Evolutionary conservation across 1,140 invertebrate genomes (phyloP), one percentile per base, ranked within the genome.

Genomic region (Panagrolaimus sp.): DNA sequence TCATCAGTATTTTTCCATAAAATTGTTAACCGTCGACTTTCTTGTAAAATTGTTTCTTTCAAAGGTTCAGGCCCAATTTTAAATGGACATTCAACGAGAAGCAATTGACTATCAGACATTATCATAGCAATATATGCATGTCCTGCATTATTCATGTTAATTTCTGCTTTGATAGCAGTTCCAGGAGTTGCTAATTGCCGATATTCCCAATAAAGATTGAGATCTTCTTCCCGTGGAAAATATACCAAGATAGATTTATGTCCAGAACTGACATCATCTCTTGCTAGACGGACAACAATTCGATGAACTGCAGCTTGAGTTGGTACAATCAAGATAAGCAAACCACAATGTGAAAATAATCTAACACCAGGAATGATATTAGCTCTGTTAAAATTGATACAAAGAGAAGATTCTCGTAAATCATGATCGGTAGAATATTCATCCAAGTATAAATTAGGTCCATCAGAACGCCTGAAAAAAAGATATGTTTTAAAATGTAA

Each of bases 231-330:
- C 4, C 52, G 15, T 21, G 52, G 52, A 21, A 58, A 58, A 14
- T 58, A 58, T 24, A n/a, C 52, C 52, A 58, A 58, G 17, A 58
- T 58, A 2, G 52, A 58, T 12, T 28, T 21, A 26, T 28, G 21
- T 12, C 52, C 52, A 17, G 21, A 12, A 17, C 4, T n/a, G 17
- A 58, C 52, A n/a, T 58, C 52, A 58, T 58, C 52, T 28, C 52
- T 21, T 12, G 21, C 15, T 12, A n/a, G 21, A 17, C 17, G 26
- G 17, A 58, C 52, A 10, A 58, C 3, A 17, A 58, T 58, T 17
- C 69, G 69, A 48, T 71, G 69, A 43, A 71, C 46, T 21, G 62
- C 63, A 38, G 63, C 52, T 48, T 71, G 69, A 6, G 69, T 71
- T 38, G 69, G 69, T 10, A 71, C 63, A n/a, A 67, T n/a, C 45